Percentiles rank a stretch among this genome's conserved stretches.
Conservation (phyloP, 2,113 vertebrate genomes). For the Notarius quadriscutis region DNA sequence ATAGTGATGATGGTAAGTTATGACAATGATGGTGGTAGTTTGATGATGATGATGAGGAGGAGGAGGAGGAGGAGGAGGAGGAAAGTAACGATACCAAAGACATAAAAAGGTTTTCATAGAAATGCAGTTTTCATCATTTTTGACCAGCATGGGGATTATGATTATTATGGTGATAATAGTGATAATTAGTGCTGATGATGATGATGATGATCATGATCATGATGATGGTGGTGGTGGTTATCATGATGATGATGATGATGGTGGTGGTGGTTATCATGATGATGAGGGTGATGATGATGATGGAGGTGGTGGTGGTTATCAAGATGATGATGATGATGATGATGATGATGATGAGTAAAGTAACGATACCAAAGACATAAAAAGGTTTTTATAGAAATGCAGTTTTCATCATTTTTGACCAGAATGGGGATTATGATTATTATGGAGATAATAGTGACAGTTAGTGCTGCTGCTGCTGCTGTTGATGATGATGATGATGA, state of each 20-base stretch:
- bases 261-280: no score
- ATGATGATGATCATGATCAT: no score
- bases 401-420: neutral
- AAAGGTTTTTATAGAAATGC: neutral
- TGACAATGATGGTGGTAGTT: no score
- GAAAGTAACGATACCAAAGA: neutral
- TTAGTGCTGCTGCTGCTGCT: neutral
- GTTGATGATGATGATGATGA: no score
- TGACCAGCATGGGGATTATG: neutral
- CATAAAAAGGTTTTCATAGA: neutral
- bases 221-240: no score
- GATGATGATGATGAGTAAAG: neutral
- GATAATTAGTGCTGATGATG: neutral
- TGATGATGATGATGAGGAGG: neutral
- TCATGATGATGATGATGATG: no score
- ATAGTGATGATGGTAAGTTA: no score
- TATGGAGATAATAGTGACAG: neutral
- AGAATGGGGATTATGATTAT: neutral
- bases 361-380: neutral
- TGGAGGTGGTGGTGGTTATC: neutral
- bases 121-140: neutral
- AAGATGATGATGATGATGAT: neutral
- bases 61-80: no score
- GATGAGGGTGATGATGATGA: neutral
- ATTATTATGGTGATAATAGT: neutral